Conservation (phyloP, 2,888 invertebrate genomes). For the Parnassius smintheus region DNA sequence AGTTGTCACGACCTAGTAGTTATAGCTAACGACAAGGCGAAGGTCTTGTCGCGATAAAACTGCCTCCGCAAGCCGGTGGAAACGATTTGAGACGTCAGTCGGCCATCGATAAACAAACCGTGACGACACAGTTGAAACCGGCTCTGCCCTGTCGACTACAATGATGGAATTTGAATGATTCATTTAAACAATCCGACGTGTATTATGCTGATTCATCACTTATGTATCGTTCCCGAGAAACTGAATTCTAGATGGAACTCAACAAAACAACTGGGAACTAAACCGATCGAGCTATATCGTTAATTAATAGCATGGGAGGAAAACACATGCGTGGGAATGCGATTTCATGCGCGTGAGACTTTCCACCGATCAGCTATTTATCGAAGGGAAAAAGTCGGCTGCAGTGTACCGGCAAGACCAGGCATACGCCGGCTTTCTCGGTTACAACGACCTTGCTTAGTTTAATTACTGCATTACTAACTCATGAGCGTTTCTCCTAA, state of each 20-base stretch:
- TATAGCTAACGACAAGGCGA: too few relatives aligned
- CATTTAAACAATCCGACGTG: slow-evolving; percentile 18
- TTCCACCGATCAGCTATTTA: slow-evolving; percentile 55
- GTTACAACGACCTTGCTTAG: slow-evolving; percentile 41
- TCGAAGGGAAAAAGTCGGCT: slow-evolving; percentile 56
- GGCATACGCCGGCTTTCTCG: slow-evolving; percentile 54
- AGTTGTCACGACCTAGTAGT: too few relatives aligned
- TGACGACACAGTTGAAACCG: too few relatives aligned
- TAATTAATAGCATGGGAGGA: slow-evolving; percentile 58
- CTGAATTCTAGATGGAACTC: slow-evolving; percentile 10
- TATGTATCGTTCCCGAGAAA: slow-evolving; percentile 15
- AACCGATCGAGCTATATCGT: slow-evolving; percentile 33
- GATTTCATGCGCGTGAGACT: slow-evolving; percentile 66
- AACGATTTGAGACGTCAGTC: too few relatives aligned
- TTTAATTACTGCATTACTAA: not conserved
- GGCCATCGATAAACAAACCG: too few relatives aligned
- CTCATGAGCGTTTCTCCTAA: too few relatives aligned
- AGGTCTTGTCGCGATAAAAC: too few relatives aligned
- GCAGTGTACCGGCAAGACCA: slow-evolving; percentile 47
- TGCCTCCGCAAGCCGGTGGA: too few relatives aligned
- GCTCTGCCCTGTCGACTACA: not conserved
- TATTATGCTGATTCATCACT: slow-evolving; percentile 18
- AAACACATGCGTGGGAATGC: slow-evolving; percentile 70
- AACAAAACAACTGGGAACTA: slow-evolving; percentile 6
- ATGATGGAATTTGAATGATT: slow-evolving; percentile 18